Base-by-base conservation (phyloP, 1,140 invertebrate genomes). In the Bicyclus anynana region DNA sequence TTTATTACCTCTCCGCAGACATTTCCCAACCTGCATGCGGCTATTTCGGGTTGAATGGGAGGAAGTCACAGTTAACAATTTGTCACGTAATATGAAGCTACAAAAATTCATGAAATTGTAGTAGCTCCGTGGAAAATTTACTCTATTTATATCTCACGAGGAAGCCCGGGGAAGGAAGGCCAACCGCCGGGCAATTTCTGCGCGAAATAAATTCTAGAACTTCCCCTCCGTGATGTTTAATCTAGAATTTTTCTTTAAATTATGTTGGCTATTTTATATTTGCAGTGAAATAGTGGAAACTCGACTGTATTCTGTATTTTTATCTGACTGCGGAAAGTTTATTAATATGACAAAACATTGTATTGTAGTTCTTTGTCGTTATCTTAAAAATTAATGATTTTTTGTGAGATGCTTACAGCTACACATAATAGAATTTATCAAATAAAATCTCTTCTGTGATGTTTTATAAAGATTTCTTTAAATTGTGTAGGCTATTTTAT, bases 41-140 rank as follows among this genome's bases (percentile, higher is more conserved):
- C 55, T 56, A 67, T 62, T 59, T 60, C 61, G 56, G 59, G 56
- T 56, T 59, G 56, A 62, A 44, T 44, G 18, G 20, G 13, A 5
- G 67, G 61, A 67, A 70, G 64, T 59, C 65, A 62, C 59, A 64
- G 58, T 70, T 67, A 78, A 68, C 71, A 77, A 78, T 83, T 83
- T 80, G 72, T 80, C 80, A 75, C 74, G 71, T 76, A 83, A 83
- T 83, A 79, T 83, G 74, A 80, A 77, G 76, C 74, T 69, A 74
- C 71, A 80, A 77, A 82, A 83, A 83, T 83, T 80, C 75, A 83
- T 80, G 71, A 74, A 80, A 80, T 75, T 72, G 76, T 75, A 74
- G 76, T 77, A 62, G 47, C 69, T 76, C 53, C 59, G 63, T 4
- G 67, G 69, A 67, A 75, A 75, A 77, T 79, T 76, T 72, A 67